Percentiles rank a stretch among this genome's conserved stretches.
Evolutionary conservation across 2,797 vertebrate genomes (phyloP).

Genomic region (Pelochelys cantorii): DNA sequence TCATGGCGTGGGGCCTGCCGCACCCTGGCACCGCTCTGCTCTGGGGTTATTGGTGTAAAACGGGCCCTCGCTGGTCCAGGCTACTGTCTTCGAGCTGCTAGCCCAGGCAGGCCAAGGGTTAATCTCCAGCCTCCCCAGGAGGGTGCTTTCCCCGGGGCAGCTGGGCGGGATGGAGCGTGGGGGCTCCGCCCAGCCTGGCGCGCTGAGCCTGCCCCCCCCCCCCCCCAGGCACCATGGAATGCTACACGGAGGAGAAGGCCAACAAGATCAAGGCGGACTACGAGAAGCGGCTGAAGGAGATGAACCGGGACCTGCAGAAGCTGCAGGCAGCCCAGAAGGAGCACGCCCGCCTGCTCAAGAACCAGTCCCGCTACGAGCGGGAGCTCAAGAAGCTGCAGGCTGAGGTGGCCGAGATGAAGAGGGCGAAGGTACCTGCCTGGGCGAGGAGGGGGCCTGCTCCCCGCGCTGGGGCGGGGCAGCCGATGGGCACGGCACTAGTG

Average conservation of each 20-base stretch:
- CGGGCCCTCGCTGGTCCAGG: not conserved
- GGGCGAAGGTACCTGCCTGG: conserved; percentile 88
- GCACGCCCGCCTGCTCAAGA: conserved; percentile 94
- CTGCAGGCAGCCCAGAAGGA: conserved; percentile 95
- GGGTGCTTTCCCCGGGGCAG: not conserved
- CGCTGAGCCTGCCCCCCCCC: fast-evolving
- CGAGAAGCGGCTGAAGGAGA: conserved; percentile 95
- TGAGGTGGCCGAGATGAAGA: conserved; percentile 97
- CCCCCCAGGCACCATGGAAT: conserved; percentile 94
- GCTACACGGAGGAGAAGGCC: conserved; percentile 97
- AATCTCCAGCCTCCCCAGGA: not conserved
- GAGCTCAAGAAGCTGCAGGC: conserved; percentile 95
- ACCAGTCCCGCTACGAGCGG: conserved; percentile 94
- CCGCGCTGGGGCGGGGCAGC: too few relatives aligned
- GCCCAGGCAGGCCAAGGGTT: not conserved
- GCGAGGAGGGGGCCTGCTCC: fast-evolving
- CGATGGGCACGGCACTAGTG: not conserved
- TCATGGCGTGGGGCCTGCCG: too few relatives aligned
- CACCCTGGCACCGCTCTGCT: not conserved
- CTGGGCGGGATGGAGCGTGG: too few relatives aligned
- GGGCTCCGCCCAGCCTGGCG: fast-evolving
- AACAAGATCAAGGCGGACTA: conserved; percentile 94
- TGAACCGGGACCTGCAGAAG: conserved; percentile 96
- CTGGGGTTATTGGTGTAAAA: not conserved
- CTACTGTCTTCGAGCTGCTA: not conserved